Evolutionary conservation across 2,888 invertebrate species (phyloP), one percentile per base, ranked within the genome.

Genomic region (Erpobdella octoculata): DNA sequence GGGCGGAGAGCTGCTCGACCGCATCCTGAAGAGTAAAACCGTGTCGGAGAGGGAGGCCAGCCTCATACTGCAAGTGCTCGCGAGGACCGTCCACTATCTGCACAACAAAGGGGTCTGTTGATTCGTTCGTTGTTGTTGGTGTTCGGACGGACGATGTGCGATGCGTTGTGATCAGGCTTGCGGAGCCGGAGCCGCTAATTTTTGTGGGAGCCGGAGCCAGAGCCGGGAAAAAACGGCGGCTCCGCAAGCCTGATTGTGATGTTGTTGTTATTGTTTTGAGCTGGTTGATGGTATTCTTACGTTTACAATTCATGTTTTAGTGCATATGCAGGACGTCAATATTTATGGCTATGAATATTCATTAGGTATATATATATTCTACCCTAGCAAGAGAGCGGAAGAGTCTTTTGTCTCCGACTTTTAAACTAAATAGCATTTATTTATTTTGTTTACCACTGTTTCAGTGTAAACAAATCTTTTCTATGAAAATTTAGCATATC

Each of bases 1-100:
- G 76, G 97, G 97, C 58, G 97, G 97, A 1, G 97, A 98, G 83
- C 86, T 98, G 73, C 86, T 98, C n/a, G 96, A 97, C 83, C 90
- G 93, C 83, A 92, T 97, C 79, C 87, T 92, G 65, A 87, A 85
- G 78, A 87, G 88, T 81, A 88, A 90, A 76, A 88, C 88, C 80
- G 89, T 97, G 84, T 89, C 90, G 0, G 97, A 98, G 84, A 87
- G 89, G 78, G 97, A 97, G 84, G 92, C 96, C 1, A 91, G 92
- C 75, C 90, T 91, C 73, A 90, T 96, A 58, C 86, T 96, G 80
- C 87, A 89, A 77, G 90, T 91, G 65, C 88, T 98, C 68, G 88
- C 92, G 28, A 89, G 88, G 73, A 92, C 96, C 36, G 90, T 97
- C 71, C 89, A 92, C 78, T 96, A 94, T 83, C 86, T 98, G 75